Percentiles rank a stretch among this genome's conserved stretches.
phyloP scores from a whole-genome alignment of 1,140 invertebrate species.

The Drosophila varians region DNA sequence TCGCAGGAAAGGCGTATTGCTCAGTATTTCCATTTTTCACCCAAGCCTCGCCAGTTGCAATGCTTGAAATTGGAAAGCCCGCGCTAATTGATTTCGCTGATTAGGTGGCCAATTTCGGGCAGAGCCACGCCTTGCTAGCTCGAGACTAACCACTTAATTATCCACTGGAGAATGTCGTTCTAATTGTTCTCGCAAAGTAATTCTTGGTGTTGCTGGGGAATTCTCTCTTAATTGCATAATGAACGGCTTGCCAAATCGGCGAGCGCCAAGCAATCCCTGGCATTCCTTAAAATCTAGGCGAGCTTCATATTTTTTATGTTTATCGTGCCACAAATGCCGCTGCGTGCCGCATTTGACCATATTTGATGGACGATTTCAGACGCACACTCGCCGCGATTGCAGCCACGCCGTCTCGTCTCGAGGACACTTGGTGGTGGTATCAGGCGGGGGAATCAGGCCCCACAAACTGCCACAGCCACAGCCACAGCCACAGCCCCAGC shows the following conservation, averaged over 20 bases:
- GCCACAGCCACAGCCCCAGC: background rate
- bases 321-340: constrained; percentile 60
- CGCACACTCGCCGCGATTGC: background rate
- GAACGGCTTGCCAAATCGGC: constrained; percentile 40
- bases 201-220: constrained; percentile 31
- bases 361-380: constrained; percentile 58
- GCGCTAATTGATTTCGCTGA: constrained; percentile 39
- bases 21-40: constrained; percentile 23
- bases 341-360: constrained; percentile 76
- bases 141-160: constrained; percentile 64
- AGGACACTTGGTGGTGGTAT: constrained; percentile 36
- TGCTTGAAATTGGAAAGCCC: constrained; percentile 57
- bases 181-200: constrained; percentile 53
- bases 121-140: constrained; percentile 4
- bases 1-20: constrained; percentile 38
- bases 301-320: constrained; percentile 45
- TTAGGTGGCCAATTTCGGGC: constrained; percentile 39
- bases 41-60: no score
- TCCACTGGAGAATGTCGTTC: constrained; percentile 54
- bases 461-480: background rate
- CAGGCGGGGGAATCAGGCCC: constrained; percentile 8
- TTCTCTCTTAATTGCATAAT: constrained; percentile 52
- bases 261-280: constrained; percentile 8
- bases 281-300: constrained; percentile 26
- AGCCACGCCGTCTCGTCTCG: constrained; percentile 46